phyloP scores from a whole-genome alignment of 1,140 invertebrate genomes.

The Paraescarpia echinospica region DNA sequence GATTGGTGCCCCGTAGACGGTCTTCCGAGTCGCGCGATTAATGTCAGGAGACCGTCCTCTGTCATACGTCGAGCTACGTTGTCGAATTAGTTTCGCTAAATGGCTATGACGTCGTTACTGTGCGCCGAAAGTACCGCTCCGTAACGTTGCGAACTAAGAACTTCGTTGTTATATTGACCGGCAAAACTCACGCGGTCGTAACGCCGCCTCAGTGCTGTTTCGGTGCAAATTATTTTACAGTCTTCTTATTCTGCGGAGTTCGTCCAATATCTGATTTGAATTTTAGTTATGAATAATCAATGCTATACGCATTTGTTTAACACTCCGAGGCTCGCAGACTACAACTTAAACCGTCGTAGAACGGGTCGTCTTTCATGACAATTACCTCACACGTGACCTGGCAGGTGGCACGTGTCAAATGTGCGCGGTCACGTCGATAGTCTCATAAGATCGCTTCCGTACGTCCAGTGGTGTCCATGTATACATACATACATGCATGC shows the following conservation, averaged over 20 bases:
- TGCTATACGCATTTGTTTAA: neutral
- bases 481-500: neutral
- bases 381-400: neutral
- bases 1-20: neutral
- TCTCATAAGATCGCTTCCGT: neutral
- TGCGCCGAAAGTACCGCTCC: constrained; percentile 28
- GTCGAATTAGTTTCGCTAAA: constrained; percentile 23
- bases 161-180: neutral
- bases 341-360: neutral
- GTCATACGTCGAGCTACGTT: neutral
- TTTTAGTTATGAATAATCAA: neutral
- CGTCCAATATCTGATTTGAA: neutral
- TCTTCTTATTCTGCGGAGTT: neutral
- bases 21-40: neutral
- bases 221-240: neutral
- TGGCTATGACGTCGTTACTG: constrained; percentile 42
- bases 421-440: neutral
- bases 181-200: neutral
- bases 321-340: neutral
- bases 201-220: neutral
- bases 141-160: neutral
- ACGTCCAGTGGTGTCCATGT: neutral
- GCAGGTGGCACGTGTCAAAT: neutral
- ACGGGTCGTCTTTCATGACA: neutral
- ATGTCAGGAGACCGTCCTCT: neutral